Conservation (phyloP, 2,797 vertebrate species). For the Pteronotus mesoamericanus region DNA sequence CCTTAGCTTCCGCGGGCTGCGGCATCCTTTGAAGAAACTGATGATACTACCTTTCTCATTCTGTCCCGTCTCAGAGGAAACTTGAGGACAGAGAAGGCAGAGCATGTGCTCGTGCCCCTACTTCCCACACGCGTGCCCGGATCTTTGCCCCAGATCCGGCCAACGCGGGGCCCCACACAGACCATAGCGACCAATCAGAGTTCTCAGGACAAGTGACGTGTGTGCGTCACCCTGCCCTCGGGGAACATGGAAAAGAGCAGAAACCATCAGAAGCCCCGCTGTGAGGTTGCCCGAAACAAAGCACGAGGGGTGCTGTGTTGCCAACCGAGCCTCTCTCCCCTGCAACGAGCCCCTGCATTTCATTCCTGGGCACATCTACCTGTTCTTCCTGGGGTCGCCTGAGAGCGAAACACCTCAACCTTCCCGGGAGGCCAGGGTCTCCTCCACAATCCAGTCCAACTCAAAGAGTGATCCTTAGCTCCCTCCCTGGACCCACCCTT, state of each 20-base stretch:
- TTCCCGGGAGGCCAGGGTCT: background rate
- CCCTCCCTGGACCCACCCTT: background rate
- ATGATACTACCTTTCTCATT: background rate
- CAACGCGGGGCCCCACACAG: background rate
- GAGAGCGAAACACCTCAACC: background rate
- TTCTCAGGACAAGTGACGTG: background rate
- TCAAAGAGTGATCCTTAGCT: background rate
- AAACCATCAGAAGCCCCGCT: background rate
- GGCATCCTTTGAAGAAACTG: background rate
- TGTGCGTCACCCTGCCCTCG: background rate
- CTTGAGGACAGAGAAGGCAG: background rate
- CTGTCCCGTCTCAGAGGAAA: background rate
- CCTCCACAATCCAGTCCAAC: background rate
- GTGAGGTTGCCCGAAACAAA: background rate
- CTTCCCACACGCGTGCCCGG: no score
- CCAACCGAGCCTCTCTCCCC: background rate
- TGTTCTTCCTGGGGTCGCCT: background rate
- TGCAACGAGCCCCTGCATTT: background rate
- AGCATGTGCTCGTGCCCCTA: fast-evolving
- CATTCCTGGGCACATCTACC: background rate
- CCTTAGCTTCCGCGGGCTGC: background rate
- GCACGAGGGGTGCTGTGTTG: background rate
- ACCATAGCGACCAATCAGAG: background rate
- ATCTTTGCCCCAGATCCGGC: background rate
- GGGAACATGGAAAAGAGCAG: background rate